Conservation (phyloP, 92 coral and sea anemone genomes). For the Anthopleura xanthogrammica region DNA sequence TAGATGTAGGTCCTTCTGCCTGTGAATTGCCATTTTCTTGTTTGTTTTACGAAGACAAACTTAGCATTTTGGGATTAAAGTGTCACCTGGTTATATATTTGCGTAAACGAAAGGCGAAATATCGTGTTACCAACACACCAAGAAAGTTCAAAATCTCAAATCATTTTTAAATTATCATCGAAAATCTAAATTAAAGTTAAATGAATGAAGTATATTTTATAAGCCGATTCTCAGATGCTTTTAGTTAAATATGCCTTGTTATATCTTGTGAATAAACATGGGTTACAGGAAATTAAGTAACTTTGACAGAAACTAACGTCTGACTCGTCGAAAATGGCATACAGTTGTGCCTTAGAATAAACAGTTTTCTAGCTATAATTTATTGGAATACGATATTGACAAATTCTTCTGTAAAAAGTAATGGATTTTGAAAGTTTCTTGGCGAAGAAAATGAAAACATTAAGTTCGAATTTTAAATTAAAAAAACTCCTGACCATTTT, state of each 20-base stretch:
- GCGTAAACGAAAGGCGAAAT: neutral
- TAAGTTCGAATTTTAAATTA: neutral
- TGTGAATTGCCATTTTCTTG: neutral
- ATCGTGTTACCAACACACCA: neutral
- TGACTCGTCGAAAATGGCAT: neutral
- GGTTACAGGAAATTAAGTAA: neutral
- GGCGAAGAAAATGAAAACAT: neutral
- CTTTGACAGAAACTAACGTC: neutral
- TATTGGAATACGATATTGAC: neutral
- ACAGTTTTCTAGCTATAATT: neutral
- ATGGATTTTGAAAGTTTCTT: neutral
- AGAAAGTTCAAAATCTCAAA: neutral
- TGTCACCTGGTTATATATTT: conserved; percentile 7
- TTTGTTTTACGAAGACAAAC: conserved; percentile 6
- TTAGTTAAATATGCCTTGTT: neutral
- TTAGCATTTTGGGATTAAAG: conserved; percentile 1
- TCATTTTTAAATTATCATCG: neutral
- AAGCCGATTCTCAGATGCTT: neutral
- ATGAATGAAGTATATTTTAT: neutral
- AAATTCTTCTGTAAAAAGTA: neutral
- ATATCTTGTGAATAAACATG: neutral
- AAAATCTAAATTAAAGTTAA: neutral
- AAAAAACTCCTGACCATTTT: neutral
- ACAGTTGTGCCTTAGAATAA: neutral
- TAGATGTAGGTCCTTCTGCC: neutral